A percentile compares a stretch with the other conserved stretches of the same genome.
These are phyloP conservation scores for Chloroceryle aenea DNA, from an alignment of 2,113 vertebrate genomes.

Conservation along the genomic window DNA sequence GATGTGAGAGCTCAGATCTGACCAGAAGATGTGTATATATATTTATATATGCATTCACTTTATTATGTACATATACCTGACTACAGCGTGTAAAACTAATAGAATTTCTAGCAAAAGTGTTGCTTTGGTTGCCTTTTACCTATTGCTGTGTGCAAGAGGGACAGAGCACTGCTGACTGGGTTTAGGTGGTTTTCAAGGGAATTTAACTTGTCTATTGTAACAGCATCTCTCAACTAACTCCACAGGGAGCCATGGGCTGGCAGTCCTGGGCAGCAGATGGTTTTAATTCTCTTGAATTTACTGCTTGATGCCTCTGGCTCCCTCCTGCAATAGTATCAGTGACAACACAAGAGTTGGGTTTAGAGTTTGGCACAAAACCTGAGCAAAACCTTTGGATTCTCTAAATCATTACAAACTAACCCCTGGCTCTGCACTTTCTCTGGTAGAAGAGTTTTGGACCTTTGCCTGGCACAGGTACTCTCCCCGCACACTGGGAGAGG, in stretches of 20 bases:
- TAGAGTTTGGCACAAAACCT: not conserved
- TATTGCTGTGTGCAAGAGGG: not conserved
- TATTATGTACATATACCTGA: not conserved
- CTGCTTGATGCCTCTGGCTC: not conserved
- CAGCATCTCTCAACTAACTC: not conserved
- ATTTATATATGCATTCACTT: not conserved
- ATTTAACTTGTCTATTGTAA: not conserved
- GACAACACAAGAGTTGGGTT: not conserved
- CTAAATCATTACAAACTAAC: not conserved
- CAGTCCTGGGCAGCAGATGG: constrained; percentile 27
- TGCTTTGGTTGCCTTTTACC: not conserved
- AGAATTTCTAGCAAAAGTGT: not conserved
- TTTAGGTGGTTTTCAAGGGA: constrained; percentile 18
- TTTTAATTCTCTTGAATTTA: constrained; percentile 31
- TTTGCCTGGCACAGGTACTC: not conserved
- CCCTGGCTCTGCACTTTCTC: not conserved
- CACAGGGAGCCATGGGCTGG: not conserved
- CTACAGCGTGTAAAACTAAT: not conserved
- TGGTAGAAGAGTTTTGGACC: not conserved
- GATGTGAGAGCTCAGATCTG: not conserved
- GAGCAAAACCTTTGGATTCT: not conserved
- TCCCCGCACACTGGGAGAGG: fast-evolving
- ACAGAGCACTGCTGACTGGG: not conserved
- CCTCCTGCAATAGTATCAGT: not conserved
- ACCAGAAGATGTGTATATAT: not conserved